A percentile compares a stretch with the other conserved stretches of the same genome.
Conservation (phyloP, 2,113 vertebrate genomes). For the Todiramphus saurophagus region DNA sequence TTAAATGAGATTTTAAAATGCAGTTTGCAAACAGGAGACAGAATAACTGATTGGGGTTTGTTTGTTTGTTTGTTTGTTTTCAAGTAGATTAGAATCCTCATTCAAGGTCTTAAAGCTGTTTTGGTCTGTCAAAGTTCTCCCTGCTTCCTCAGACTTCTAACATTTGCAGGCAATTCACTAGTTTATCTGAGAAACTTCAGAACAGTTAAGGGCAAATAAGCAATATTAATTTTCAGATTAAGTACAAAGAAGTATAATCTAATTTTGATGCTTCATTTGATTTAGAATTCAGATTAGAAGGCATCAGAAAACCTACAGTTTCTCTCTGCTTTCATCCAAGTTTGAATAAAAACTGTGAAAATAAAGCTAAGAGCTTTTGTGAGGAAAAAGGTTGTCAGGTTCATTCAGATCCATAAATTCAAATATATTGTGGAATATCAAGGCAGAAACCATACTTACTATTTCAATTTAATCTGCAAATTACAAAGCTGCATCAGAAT, state of each 20-base stretch:
- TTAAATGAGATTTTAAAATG: background rate
- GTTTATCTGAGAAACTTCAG: background rate
- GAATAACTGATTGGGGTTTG: background rate
- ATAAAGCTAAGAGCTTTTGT: background rate
- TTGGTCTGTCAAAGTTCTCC: background rate
- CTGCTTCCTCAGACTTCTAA: background rate
- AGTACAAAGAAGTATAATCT: background rate
- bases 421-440: background rate
- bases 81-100: background rate
- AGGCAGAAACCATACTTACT: background rate
- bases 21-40: background rate
- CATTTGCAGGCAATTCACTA: background rate
- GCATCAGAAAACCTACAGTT: background rate
- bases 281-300: background rate
- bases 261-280: background rate
- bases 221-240: background rate
- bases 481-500: background rate
- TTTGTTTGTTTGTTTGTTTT: no score
- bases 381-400: background rate
- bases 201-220: background rate
- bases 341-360: background rate
- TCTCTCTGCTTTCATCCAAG: background rate
- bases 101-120: background rate
- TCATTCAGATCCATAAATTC: constrained; percentile 1
- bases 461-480: constrained; percentile 21